Base-by-base conservation (phyloP, 2,888 invertebrate genomes). In the Callyntrura sp. region DNA sequence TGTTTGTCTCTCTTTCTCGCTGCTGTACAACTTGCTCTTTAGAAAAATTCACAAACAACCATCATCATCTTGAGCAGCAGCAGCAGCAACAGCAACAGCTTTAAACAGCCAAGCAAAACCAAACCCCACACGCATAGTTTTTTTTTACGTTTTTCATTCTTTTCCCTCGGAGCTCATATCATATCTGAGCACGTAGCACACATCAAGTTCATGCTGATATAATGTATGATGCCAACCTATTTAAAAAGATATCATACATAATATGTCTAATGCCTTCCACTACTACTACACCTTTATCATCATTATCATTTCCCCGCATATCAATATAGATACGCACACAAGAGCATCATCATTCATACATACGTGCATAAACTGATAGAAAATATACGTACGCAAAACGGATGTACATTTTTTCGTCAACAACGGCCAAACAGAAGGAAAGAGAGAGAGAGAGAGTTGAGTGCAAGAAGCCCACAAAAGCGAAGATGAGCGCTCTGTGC, bases 101-200 rank as follows among this genome's bases (percentile, higher is more conserved):
- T 17, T 9, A 60, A 17, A 20, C 12, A 17, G 17, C n/a, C 20
- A 25, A 62, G 20, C 62, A 12, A 51, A 51, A 9, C 68, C 70
- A 25, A 62, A 65, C 70, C 87, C 65, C 25, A 62, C 20, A 51
- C 81, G 45, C 78, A 65, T 25, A 20, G 62, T 20, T 43, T 70
- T 60, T 83, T 76, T 84, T 84, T 84, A 85, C 85, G 85, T n/a
- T n/a, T n/a, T n/a, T n/a, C 85, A 85, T 85, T 89, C 70, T 88
- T 82, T 73, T 51, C 45, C n/a, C 28, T 23, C 48, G n/a, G 48
- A 8, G 17, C 35, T n/a, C 55, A 20, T 20, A 73, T 43, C 45
- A 20, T 45, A 73, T 73, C 43, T 17, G 28, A 55, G 57, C 78
- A 55, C 78, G 78, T 78, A 70, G 43, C 35, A 35, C 35, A 35